Percentiles rank a stretch among this genome's conserved stretches.
Evolutionary conservation across 2,888 invertebrate genomes (phyloP).

Genomic region (Fissipunctia ypsillon): DNA sequence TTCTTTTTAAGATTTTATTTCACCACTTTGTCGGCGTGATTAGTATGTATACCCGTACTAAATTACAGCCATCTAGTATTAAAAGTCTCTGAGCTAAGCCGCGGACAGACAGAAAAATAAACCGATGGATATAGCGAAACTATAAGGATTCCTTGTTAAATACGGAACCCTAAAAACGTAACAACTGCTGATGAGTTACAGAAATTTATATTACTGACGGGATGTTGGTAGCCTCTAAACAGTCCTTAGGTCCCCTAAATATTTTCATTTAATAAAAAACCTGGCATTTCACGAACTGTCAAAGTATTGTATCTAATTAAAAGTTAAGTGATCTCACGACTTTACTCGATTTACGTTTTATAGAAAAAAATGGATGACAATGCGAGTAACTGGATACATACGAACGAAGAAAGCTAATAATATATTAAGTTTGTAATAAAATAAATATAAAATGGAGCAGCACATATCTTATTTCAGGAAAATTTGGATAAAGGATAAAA

Average conservation of each 20-base stretch:
- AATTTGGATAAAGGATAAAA: no score
- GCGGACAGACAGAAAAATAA: background rate
- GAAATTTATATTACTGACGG: background rate
- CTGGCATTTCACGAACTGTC: no score
- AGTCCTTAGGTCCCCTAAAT: no score
- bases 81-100: background rate
- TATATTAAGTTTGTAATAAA: background rate
- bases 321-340: background rate
- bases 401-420: no score
- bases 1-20: no score
- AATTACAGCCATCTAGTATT: background rate
- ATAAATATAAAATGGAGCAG: background rate
- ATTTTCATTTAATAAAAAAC: no score
- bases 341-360: background rate
- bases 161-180: background rate
- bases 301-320: background rate
- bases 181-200: background rate
- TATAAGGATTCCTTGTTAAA: background rate
- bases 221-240: no score
- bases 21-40: background rate
- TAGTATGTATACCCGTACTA: no score
- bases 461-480: background rate
- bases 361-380: background rate
- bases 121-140: background rate
- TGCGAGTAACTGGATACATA: no score